Base-by-base conservation (phyloP, 2,888 invertebrate genomes). In the Tineola bisselliella region DNA sequence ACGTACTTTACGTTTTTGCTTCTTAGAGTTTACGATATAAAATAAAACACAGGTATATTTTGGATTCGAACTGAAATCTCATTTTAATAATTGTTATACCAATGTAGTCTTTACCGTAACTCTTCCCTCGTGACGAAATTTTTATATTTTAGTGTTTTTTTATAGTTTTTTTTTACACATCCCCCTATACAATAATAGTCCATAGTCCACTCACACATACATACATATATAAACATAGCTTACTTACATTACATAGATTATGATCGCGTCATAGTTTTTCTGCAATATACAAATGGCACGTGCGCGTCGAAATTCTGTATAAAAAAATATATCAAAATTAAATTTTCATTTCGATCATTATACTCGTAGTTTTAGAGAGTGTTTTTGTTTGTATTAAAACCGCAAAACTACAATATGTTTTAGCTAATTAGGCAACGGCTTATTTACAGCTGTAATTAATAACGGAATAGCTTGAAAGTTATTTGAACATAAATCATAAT, bases 391-490 rank as follows among this genome's bases (percentile, higher is more conserved):
- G 10, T 31, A 31, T 31, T 31, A 8, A 48, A 3, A 17, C 48
- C 48, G 13, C 48, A 48, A 48, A 48, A 48, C 48, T 48, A 48
- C 48, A 48, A 48, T 38, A 48, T 48, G 8, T 43, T 43, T 43
- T 43, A 13, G 48, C 13, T 48, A 15, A 48, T 10, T 48, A 48
- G 48, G 15, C 3, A 17, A 6, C 10, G 48, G 17, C 17, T 5
- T 17, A 6, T 13, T n/a, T 6, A 6, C 8, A 43, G 13, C 11
- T 33, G 38, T 10, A 33, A n/a, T 43, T 8, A 8, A 8, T 8
- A n/a, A 6, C 5, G 8, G 43, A 43, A 43, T 43, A 8, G 4
- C 8, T 43, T n/a, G 3, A 6, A 12, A 43, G 8, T 43, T 43
- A 43, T n/a, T 8, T 43, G 43, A 43, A 43, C 2, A 2, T 25